phyloP scores from a whole-genome alignment of 2,797 vertebrate species.

The Acrossocheilus wenchowensis region DNA sequence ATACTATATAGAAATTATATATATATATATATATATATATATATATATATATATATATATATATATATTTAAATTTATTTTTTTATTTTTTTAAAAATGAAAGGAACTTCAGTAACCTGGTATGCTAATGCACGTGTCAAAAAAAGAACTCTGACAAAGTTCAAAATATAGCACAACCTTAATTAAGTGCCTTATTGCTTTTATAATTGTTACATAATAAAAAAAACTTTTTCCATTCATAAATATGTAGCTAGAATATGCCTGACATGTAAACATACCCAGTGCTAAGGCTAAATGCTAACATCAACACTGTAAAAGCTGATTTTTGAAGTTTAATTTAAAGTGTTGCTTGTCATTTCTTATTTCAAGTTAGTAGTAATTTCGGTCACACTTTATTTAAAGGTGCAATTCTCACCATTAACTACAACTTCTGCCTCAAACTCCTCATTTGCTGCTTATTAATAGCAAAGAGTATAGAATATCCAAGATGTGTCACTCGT shows the following conservation, averaged over 20 bases:
- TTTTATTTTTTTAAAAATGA: background rate
- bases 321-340: background rate
- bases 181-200: background rate
- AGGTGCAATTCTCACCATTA: too few relatives aligned
- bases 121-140: background rate
- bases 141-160: background rate
- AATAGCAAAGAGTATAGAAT: too few relatives aligned
- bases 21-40: too few relatives aligned
- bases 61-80: too few relatives aligned
- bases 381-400: background rate
- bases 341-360: background rate
- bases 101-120: background rate
- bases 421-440: too few relatives aligned
- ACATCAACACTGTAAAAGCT: background rate
- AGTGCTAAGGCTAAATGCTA: background rate
- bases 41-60: too few relatives aligned
- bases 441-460: too few relatives aligned
- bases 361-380: background rate
- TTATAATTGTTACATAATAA: background rate
- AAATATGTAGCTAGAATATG: background rate
- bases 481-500: too few relatives aligned
- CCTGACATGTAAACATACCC: too few relatives aligned
- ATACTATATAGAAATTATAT: too few relatives aligned
- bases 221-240: too few relatives aligned
- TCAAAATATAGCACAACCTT: background rate